phyloP scores from a whole-genome alignment of 2,888 invertebrate species.

The Melolontha melolontha region DNA sequence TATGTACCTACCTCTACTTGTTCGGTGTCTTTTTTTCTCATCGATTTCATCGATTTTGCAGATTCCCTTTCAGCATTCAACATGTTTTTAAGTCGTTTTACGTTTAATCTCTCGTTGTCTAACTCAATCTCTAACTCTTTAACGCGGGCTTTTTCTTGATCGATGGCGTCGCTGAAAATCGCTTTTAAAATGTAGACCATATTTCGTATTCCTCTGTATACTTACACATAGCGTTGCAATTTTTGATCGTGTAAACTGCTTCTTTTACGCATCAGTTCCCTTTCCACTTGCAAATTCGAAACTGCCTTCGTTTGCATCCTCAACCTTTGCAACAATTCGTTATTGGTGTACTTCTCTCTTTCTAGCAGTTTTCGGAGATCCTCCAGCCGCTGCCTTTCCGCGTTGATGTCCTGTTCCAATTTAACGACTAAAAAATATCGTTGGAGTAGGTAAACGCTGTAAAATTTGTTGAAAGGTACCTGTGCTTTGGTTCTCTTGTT shows the following conservation, averaged over 20 bases:
- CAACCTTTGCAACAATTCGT: conserved; percentile 49
- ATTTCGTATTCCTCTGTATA: background rate
- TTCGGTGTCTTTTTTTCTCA: conserved; percentile 40
- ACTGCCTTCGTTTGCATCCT: conserved; percentile 50
- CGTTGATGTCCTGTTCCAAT: conserved; percentile 50
- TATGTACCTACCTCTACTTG: conserved; percentile 46
- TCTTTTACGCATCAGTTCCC: conserved; percentile 51
- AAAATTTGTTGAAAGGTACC: conserved; percentile 56
- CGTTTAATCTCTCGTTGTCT: conserved; percentile 48
- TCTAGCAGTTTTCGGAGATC: conserved; percentile 51
- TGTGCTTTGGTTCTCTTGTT: conserved; percentile 67
- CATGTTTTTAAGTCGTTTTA: conserved; percentile 46
- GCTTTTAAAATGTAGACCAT: conserved; percentile 11
- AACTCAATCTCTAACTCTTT: conserved; percentile 52
- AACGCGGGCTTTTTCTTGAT: conserved; percentile 50
- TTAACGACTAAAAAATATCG: conserved; percentile 46
- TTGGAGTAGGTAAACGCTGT: background rate
- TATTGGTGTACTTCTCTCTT: conserved; percentile 51
- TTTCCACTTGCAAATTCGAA: conserved; percentile 52
- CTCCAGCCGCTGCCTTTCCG: conserved; percentile 50
- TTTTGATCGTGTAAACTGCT: conserved; percentile 50
- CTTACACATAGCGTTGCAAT: conserved; percentile 49
- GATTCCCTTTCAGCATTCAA: conserved; percentile 46
- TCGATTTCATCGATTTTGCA: conserved; percentile 35
- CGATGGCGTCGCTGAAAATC: conserved; percentile 46